Evolutionary conservation across 1,140 invertebrate genomes (phyloP), one percentile per base, ranked within the genome.

Genomic region (Hestina assimilis): DNA sequence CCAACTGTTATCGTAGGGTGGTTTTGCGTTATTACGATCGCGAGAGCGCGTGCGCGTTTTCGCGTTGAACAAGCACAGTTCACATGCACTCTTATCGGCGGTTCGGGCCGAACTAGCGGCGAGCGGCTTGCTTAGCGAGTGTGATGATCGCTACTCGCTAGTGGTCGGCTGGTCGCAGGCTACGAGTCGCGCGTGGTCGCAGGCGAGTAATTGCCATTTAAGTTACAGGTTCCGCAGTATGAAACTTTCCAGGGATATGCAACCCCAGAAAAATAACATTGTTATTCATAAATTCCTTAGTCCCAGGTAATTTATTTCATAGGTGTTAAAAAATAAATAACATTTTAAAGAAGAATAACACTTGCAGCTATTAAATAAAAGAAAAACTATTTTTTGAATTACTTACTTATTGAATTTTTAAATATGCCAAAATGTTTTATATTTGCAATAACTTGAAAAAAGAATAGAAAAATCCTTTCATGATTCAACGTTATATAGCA

Each of bases 1-100:
- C 47, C 21, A 31, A 55, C 29, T 59, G 45, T 63, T 67, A 57
- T 67, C 64, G 66, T 72, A 47, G 59, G 63, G 64, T 66, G 59
- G 63, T 63, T 69, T 72, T 67, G 64, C 57, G 65, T 69, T 94
- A 94, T 87, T 95, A 93, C 63, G 92, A 92, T 83, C 95, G 94
- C 66, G 96, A 85, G 63, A 91, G 90, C 65, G 96, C 90, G 83
- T 95, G 66, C 92, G 90, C 66, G 96, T 87, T 79, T 93, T 41
- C 71, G 69, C 26, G 54, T 41, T 14, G 53, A 54, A 17, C 75
- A 69, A 15, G 9, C 56, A 21, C 52, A 66, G 75, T 50, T 63
- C 77, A 89, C 66, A 85, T 83, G 63, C 91, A 90, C 28, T 95
- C 90, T 68, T 90, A 90, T 65, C 95, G 94, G 87, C 96, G 94